Evolutionary conservation across 64 coral and sea anemone species (phyloP).

Genomic region (Astreopora myriophthalma): DNA sequence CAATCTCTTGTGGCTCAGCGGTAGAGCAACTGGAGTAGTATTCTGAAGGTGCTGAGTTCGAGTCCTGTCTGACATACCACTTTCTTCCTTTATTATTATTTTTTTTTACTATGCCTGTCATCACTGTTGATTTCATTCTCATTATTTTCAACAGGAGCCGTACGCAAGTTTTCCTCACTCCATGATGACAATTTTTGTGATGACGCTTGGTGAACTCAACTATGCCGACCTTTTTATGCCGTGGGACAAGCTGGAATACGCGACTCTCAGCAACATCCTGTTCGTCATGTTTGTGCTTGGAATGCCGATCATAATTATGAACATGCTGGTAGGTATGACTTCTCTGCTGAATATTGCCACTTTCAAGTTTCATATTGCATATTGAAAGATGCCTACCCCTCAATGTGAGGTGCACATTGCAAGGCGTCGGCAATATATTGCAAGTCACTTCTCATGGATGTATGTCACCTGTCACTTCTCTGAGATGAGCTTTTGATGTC

Average conservation of each 20-base stretch:
- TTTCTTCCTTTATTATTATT: conserved; percentile 29
- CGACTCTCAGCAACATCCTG: conserved; percentile 67
- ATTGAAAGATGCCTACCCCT: too few relatives aligned
- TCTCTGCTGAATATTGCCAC: neutral
- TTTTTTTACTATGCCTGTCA: neutral
- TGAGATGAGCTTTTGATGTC: too few relatives aligned
- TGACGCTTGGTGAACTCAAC: conserved; percentile 89
- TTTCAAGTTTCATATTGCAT: too few relatives aligned
- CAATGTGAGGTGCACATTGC: too few relatives aligned
- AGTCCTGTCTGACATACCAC: too few relatives aligned
- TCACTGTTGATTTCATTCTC: conserved; percentile 13
- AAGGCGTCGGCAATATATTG: too few relatives aligned
- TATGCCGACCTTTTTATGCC: conserved; percentile 77
- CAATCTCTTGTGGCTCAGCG: too few relatives aligned
- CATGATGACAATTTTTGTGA: conserved; percentile 87
- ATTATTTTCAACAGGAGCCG: conserved; percentile 45
- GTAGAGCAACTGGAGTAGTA: too few relatives aligned
- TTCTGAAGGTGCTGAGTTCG: too few relatives aligned
- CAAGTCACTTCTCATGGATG: too few relatives aligned
- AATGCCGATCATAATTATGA: conserved; percentile 94
- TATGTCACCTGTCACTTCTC: too few relatives aligned
- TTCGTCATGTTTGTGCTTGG: conserved; percentile 75
- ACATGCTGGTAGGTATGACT: conserved; percentile 34
- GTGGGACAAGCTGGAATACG: conserved; percentile 54
- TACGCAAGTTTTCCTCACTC: conserved; percentile 55